Conservation (phyloP, 2,797 vertebrate genomes). For the Scolopax bukidnonensis region DNA sequence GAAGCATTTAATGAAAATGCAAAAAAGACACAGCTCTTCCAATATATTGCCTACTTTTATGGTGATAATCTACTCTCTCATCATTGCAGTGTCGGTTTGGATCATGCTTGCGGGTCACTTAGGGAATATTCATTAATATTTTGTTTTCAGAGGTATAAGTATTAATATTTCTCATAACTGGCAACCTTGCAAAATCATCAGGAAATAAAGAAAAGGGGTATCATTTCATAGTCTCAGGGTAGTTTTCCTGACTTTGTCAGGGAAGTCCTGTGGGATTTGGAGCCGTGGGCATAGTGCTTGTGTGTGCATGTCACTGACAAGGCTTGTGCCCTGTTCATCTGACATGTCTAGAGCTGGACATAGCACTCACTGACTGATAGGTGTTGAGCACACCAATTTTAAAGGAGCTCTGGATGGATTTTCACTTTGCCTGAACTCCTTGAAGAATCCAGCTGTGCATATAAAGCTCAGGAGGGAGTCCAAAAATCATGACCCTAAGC, state of each 20-base stretch:
- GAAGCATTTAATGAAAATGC: background rate
- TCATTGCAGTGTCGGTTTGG: background rate
- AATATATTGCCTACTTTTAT: background rate
- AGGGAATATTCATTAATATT: background rate
- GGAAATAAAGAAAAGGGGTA: background rate
- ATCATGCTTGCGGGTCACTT: background rate
- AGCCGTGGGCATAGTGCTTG: background rate
- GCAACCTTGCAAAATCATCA: background rate
- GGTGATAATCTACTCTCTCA: background rate
- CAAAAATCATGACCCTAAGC: background rate
- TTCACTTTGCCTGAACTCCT: slow-evolving; percentile 1
- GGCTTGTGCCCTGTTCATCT: background rate
- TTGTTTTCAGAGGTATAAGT: background rate
- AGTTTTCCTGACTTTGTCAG: background rate
- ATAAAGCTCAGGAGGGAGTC: background rate
- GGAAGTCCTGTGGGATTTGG: background rate
- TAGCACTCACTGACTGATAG: background rate
- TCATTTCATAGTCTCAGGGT: background rate
- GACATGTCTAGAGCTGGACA: background rate
- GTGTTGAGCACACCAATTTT: background rate
- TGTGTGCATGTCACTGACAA: background rate
- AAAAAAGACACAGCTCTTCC: background rate
- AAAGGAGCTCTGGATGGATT: background rate
- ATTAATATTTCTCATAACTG: background rate
- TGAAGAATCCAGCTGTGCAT: background rate